Evolutionary conservation across 2,888 invertebrate species (phyloP).

Genomic region (Stenolophus ochropezus): DNA sequence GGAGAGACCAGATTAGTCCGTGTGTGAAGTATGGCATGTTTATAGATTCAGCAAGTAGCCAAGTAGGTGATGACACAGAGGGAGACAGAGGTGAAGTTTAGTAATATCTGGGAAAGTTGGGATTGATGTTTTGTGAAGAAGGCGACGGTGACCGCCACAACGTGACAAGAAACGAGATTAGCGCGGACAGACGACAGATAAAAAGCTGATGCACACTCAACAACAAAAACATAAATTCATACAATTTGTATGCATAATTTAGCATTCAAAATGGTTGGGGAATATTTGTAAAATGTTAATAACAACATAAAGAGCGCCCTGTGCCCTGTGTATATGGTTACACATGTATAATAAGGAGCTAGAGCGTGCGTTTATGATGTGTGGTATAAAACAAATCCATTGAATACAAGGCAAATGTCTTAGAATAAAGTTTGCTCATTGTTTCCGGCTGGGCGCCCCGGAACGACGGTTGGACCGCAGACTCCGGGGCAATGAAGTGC

Average conservation of each 20-base stretch:
- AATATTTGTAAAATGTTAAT: conserved; percentile 31
- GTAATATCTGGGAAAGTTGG: conserved; percentile 56
- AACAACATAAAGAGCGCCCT: background rate
- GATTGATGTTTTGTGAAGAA: conserved; percentile 58
- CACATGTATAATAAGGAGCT: conserved; percentile 47
- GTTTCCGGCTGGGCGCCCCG: conserved; percentile 66
- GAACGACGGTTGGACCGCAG: conserved; percentile 36
- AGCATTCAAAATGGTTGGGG: background rate
- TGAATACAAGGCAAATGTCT: conserved; percentile 71
- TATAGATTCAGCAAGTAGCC: background rate
- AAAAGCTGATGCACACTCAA: conserved; percentile 32
- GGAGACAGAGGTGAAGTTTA: conserved; percentile 42
- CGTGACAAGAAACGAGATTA: conserved; percentile 59
- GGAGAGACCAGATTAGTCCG: no score
- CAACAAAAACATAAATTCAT: background rate
- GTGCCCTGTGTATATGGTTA: background rate
- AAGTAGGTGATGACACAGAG: background rate
- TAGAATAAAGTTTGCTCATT: conserved; percentile 70
- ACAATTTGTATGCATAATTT: conserved; percentile 8
- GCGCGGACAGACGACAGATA: conserved; percentile 57
- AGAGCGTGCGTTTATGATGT: conserved; percentile 65
- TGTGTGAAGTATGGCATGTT: no score
- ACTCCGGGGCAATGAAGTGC: conserved; percentile 70
- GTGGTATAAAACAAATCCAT: conserved; percentile 70
- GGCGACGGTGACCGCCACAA: conserved; percentile 25